These are phyloP conservation scores for Ardeotis arabs DNA, from an alignment of 2,113 vertebrate species.

Conservation along the genomic window DNA sequence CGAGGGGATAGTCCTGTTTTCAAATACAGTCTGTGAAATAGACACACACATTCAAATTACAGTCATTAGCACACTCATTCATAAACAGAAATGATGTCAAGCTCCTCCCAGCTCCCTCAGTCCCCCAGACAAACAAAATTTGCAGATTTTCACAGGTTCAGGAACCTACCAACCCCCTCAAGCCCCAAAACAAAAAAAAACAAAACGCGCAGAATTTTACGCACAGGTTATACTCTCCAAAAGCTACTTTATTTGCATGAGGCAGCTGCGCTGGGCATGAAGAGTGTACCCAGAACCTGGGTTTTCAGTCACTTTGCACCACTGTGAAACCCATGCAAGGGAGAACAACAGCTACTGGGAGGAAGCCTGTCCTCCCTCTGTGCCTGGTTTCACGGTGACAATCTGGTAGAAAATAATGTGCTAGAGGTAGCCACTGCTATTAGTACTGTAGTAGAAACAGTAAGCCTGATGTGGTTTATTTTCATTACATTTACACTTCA, in stretches of 20 bases:
- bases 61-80: not conserved
- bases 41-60: not conserved
- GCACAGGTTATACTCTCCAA: not conserved
- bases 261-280: not conserved
- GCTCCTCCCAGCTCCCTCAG: not conserved
- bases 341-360: not conserved
- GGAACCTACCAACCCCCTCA: not conserved
- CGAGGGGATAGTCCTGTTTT: not conserved
- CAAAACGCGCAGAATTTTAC: not conserved
- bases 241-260: not conserved
- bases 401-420: not conserved
- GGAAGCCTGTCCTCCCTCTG: not conserved
- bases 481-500: not conserved
- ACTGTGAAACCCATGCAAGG: fast-evolving
- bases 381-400: not conserved
- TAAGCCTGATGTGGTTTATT: not conserved
- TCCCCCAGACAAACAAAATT: not conserved
- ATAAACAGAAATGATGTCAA: not conserved
- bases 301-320: not conserved
- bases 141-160: not conserved
- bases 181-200: not conserved
- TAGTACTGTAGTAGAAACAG: not conserved
- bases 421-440: not conserved
- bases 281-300: not conserved
- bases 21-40: not conserved